Conservation (phyloP, 53 echinoderm and acorn worm genomes). For the Pentamera pediparva region DNA sequence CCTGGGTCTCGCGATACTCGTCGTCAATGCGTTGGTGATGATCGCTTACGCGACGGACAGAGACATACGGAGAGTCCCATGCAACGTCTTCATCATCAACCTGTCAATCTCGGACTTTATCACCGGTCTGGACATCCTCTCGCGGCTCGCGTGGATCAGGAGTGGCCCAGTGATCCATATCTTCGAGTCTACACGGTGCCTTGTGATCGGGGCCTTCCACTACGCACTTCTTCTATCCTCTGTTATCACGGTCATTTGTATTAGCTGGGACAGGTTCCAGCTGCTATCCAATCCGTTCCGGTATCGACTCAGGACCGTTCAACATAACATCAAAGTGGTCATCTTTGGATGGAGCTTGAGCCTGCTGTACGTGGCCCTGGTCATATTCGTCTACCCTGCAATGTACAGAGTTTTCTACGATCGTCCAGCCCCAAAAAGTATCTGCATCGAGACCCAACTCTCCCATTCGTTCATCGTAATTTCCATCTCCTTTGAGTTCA, state of each 20-base stretch:
- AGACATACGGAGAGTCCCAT: neutral
- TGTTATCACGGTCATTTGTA: neutral
- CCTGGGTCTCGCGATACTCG: neutral
- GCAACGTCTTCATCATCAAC: neutral
- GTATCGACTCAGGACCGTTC: neutral
- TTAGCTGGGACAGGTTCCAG: neutral
- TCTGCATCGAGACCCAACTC: neutral
- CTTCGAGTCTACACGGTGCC: neutral
- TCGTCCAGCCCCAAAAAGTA: no score
- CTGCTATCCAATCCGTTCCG: neutral
- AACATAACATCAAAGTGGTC: no score
- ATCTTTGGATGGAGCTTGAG: neutral
- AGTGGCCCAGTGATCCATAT: neutral
- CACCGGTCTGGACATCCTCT: neutral
- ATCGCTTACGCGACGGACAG: neutral
- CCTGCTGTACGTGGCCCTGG: neutral
- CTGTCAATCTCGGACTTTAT: slow-evolving; percentile 1
- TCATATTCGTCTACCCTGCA: neutral
- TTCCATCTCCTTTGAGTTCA: neutral
- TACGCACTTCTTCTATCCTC: neutral
- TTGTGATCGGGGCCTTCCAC: neutral
- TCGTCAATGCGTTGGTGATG: neutral
- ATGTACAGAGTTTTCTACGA: no score
- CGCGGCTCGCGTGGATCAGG: neutral
- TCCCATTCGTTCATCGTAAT: neutral